phyloP scores from a whole-genome alignment of 2,888 invertebrate species.

The Cenopis cana region DNA sequence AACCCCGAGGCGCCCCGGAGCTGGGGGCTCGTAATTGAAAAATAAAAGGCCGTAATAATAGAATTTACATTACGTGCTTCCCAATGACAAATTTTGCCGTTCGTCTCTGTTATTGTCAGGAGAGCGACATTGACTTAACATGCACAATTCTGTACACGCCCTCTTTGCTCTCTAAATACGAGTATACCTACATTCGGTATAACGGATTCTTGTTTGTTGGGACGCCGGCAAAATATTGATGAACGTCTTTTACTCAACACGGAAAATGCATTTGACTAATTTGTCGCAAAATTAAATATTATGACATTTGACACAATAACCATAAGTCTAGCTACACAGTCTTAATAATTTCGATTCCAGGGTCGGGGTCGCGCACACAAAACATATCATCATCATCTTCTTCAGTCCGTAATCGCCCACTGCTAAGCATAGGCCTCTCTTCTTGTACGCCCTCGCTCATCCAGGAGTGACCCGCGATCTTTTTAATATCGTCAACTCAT shows the following conservation, averaged over 20 bases:
- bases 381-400: too few species aligned
- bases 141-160: constrained; percentile 58
- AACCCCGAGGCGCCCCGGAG: constrained; percentile 75
- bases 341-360: neutral
- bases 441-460: too few species aligned
- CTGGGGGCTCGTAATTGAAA: constrained; percentile 82
- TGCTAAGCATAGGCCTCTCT: too few species aligned
- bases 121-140: constrained; percentile 70
- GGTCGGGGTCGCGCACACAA: too few species aligned
- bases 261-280: constrained; percentile 15
- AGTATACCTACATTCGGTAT: constrained; percentile 32
- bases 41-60: constrained; percentile 85
- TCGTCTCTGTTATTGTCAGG: constrained; percentile 80
- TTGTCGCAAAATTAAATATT: neutral
- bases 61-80: constrained; percentile 83
- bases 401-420: too few species aligned
- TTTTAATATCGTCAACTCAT: too few species aligned
- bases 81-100: constrained; percentile 80
- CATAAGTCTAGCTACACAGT: neutral
- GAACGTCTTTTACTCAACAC: constrained; percentile 25
- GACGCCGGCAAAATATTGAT: constrained; percentile 34
- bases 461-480: too few species aligned
- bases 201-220: constrained; percentile 42
- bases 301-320: neutral
- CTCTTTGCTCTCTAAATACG: constrained; percentile 49